phyloP scores from a whole-genome alignment of 1,140 invertebrate genomes.

The Zaprionus ghesquierei region DNA sequence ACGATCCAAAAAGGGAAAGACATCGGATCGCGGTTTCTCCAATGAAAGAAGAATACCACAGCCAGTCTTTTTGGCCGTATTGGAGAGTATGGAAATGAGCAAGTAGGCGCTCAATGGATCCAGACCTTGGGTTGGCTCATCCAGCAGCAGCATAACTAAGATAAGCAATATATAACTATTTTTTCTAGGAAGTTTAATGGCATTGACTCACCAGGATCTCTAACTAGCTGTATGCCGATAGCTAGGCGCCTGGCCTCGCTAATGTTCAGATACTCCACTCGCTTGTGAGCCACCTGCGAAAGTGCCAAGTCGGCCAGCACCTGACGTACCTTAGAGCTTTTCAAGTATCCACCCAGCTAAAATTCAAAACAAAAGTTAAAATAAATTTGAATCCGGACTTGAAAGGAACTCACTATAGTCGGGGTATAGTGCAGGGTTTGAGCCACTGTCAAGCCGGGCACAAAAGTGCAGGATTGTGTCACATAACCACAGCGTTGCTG shows the following conservation, averaged over 20 bases:
- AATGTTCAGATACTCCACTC: constrained; percentile 89
- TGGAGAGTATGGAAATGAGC: constrained; percentile 95
- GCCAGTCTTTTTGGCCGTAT: constrained; percentile 94
- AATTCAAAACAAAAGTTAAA: constrained; percentile 26
- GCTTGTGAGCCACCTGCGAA: constrained; percentile 92
- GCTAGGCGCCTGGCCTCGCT: constrained; percentile 93
- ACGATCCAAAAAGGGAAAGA: constrained; percentile 93
- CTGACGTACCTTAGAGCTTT: constrained; percentile 90
- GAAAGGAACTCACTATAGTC: constrained; percentile 85
- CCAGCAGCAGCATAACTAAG: constrained; percentile 90
- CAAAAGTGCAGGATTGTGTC: constrained; percentile 90
- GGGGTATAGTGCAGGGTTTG: constrained; percentile 93
- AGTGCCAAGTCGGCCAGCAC: constrained; percentile 94
- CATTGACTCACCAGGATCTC: constrained; percentile 87
- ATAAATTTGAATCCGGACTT: not conserved
- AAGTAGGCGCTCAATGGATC: constrained; percentile 96
- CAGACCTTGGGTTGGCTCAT: constrained; percentile 95
- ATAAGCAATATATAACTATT: not conserved
- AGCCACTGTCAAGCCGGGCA: constrained; percentile 92
- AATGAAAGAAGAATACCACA: constrained; percentile 94
- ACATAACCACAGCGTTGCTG: constrained; percentile 93
- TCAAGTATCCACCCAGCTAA: constrained; percentile 88
- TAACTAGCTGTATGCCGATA: constrained; percentile 93
- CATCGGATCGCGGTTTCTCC: constrained; percentile 96
- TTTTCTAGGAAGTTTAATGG: constrained; percentile 28